phyloP scores from a whole-genome alignment of 2,888 invertebrate genomes.

The Anarsia innoxiella region DNA sequence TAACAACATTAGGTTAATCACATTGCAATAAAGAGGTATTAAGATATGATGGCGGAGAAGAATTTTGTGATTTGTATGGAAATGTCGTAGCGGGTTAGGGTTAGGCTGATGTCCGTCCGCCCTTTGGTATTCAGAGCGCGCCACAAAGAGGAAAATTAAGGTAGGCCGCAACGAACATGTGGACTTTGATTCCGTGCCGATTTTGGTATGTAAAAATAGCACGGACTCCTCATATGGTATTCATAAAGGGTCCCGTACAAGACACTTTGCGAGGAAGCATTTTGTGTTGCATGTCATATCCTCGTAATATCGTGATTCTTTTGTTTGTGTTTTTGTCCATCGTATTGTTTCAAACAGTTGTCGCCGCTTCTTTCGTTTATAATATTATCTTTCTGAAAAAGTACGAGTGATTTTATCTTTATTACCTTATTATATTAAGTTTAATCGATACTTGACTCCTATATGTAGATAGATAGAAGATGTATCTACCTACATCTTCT shows the following conservation, averaged over 20 bases:
- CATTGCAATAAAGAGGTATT: conserved; percentile 17
- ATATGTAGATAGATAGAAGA: no score
- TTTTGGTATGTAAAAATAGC: conserved; percentile 56
- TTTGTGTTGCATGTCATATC: conserved; percentile 31
- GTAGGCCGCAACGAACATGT: conserved; percentile 59
- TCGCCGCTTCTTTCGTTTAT: no score
- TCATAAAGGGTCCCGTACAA: conserved; percentile 46
- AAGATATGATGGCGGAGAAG: not conserved
- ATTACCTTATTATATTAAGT: no score
- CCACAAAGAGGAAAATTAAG: conserved; percentile 59
- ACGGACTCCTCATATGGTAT: conserved; percentile 51
- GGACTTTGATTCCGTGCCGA: conserved; percentile 62
- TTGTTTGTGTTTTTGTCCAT: conserved; percentile 8
- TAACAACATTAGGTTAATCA: conserved; percentile 34
- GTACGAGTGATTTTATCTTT: no score
- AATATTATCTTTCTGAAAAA: no score
- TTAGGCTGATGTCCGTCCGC: conserved; percentile 48
- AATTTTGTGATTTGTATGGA: conserved; percentile 32
- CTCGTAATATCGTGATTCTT: conserved; percentile 12
- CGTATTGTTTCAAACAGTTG: not conserved
- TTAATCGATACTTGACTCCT: no score
- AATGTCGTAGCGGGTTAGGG: conserved; percentile 39
- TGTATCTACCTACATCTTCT: no score
- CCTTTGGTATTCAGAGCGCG: conserved; percentile 58
- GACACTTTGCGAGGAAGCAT: conserved; percentile 39